Evolutionary conservation across 2,797 vertebrate species (phyloP), one percentile per base, ranked within the genome.

Genomic region (Loris lydekkerianus): DNA sequence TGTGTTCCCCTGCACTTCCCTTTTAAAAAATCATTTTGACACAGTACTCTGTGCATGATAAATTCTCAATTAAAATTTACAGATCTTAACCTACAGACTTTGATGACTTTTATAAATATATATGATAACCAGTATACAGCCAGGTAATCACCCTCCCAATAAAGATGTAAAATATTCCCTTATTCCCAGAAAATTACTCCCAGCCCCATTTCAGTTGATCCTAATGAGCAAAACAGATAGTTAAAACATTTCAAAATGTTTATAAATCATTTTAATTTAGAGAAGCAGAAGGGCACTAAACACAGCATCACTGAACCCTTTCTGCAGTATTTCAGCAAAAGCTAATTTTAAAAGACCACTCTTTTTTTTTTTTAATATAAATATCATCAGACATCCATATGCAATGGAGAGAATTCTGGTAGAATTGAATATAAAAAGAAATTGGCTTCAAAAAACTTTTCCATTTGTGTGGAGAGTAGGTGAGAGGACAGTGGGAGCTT

Each of bases 401-500:
- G 65, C 46, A 82, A 23, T 27, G 34, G 77, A 88, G 13, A 18
- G 72, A 29, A 84, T 63, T 84, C 70, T 5, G 25, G 43, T 20
- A 80, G 43, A 89, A 61, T 13, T 61, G 37, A 89, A 43, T 76
- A 80, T 46, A 80, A 53, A 78, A 76, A 0, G 10, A 91, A 94
- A 46, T 15, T 77, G 37, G 40, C 2, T 46, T 91, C 10, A 31
- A 60, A 18, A 15, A 23, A 29, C 17, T 43, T 92, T 85, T 67
- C 65, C 63, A 61, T 78, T 81, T 85, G 94, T 85, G 34, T 92
- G 76, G 34, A 86, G 11, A 83, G 80, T 77, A 77, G 89, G 86
- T 86, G 63, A 91, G 75, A 96, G 67, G 70, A 17, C 49, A 69
- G 77, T 60, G 23, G 85, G 86, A 85, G 83, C 61, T 96, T 88